Base-by-base conservation (phyloP, 2,113 vertebrate genomes). In the Psilopsiagon aurifrons region DNA sequence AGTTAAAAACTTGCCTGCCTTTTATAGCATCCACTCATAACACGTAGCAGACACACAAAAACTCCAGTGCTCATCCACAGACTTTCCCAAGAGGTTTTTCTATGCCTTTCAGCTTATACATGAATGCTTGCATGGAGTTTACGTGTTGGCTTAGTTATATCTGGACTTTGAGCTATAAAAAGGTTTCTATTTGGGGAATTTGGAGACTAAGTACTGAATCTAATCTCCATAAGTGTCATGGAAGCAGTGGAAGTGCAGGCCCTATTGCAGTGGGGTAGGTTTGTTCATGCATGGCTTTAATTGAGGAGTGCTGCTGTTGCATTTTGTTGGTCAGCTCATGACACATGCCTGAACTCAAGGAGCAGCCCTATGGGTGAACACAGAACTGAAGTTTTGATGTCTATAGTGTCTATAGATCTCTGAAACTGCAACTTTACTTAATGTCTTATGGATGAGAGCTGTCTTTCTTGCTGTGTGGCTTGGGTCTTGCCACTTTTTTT, bases 41-140 rank as follows among this genome's bases (percentile, higher is more conserved):
- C 29, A 25, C 7, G 6, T 4, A 31, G 47, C 43, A 37, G 11
- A 55, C 57, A 57, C 4, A 33, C 18, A 43, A 6, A 35, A 15
- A 22, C 20, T 28, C 44, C 68, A 11, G 15, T 59, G 67, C 35
- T 80, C 62, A 35, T 47, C 57, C 20, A 15, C 6, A 10, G n/a
- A 31, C 29, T 55, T 88, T 59, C 33, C 22, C 17, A 54, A 19
- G 39, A 46, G 19, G 22, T 29, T 91, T 89, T 55, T 31, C 44
- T 37, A 0, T 17, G 59, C 22, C 10, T 83, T 78, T 85, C 67
- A 71, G 23, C 57, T n/a, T 39, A 31, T 27, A 29, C 27, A 11
- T 0, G 0, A 55, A 15, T 75, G 55, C 31, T 29, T 0, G 0
- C 7, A 1, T 28, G 24, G 14, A 60, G 35, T 47, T 71, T 75